Percentiles rank a stretch among this genome's conserved stretches.
Evolutionary conservation across 2,888 invertebrate species (phyloP).

Genomic region (Drosophila ezoana): DNA sequence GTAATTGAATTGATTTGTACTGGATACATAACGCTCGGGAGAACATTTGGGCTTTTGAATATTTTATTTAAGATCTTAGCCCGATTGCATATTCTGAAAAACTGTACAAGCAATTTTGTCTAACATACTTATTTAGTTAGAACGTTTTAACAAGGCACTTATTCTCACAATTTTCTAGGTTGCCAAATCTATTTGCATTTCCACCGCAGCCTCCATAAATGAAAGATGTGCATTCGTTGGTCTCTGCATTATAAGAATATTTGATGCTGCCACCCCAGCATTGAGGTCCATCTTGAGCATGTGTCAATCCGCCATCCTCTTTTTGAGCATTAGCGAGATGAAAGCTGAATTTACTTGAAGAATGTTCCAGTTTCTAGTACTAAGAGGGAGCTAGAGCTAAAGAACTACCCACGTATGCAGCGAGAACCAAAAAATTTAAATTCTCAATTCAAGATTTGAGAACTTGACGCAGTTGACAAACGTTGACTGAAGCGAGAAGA

Average conservation of each 20-base stretch:
- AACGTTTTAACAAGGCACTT: too few relatives aligned
- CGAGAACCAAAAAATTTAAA: background rate
- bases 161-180: too few relatives aligned
- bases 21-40: too few relatives aligned
- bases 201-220: slow-evolving; percentile 48
- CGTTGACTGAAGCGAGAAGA: background rate
- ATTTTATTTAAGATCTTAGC: too few relatives aligned
- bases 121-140: too few relatives aligned
- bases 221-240: slow-evolving; percentile 35
- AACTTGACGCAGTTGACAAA: background rate
- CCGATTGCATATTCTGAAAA: too few relatives aligned
- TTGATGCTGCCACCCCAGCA: too few relatives aligned
- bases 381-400: too few relatives aligned
- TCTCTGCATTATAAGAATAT: slow-evolving; percentile 9
- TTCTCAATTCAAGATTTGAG: background rate
- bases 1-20: too few relatives aligned
- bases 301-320: slow-evolving; percentile 39
- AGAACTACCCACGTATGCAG: background rate
- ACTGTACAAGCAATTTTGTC: too few relatives aligned
- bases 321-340: background rate
- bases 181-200: slow-evolving; percentile 15
- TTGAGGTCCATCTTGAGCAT: slow-evolving; percentile 12
- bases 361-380: background rate
- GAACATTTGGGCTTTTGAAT: too few relatives aligned
- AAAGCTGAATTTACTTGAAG: background rate